phyloP scores from a whole-genome alignment of 2,113 vertebrate species.

The Notiomystis cincta region DNA sequence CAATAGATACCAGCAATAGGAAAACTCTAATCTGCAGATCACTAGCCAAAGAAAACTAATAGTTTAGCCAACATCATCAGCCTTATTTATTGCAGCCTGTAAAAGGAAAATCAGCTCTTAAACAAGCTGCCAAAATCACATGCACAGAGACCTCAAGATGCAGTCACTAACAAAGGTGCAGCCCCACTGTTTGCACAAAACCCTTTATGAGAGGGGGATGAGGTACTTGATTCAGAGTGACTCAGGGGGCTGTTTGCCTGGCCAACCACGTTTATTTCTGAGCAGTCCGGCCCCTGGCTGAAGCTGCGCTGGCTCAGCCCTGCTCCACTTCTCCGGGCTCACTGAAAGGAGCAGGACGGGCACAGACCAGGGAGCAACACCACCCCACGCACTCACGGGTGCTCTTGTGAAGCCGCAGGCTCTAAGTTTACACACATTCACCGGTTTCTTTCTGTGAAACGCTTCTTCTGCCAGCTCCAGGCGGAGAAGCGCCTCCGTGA shows the following conservation, averaged over 20 bases:
- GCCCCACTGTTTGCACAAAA: neutral
- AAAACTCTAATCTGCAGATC: neutral
- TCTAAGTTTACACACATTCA: rapidly evolving
- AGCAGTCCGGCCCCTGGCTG: neutral
- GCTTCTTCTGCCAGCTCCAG: rapidly evolving
- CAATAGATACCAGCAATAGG: rapidly evolving
- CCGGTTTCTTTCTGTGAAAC: neutral
- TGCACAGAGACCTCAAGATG: neutral
- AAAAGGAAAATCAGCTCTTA: neutral
- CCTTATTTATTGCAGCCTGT: neutral
- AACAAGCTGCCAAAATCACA: neutral
- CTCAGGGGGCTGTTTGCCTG: neutral
- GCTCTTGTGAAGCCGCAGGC: neutral
- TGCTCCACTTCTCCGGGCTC: rapidly evolving
- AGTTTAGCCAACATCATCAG: neutral
- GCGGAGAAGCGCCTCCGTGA: rapidly evolving
- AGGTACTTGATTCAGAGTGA: neutral
- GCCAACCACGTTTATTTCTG: neutral
- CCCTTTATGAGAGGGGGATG: neutral
- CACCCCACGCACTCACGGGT: rapidly evolving
- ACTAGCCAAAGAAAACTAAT: neutral
- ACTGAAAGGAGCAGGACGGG: neutral
- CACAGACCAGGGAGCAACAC: neutral
- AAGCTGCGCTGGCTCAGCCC: neutral
- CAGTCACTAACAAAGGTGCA: neutral